Percentiles rank a stretch among this genome's conserved stretches.
phyloP scores from a whole-genome alignment of 2,888 invertebrate genomes.

The Podotricha telesiphe region DNA sequence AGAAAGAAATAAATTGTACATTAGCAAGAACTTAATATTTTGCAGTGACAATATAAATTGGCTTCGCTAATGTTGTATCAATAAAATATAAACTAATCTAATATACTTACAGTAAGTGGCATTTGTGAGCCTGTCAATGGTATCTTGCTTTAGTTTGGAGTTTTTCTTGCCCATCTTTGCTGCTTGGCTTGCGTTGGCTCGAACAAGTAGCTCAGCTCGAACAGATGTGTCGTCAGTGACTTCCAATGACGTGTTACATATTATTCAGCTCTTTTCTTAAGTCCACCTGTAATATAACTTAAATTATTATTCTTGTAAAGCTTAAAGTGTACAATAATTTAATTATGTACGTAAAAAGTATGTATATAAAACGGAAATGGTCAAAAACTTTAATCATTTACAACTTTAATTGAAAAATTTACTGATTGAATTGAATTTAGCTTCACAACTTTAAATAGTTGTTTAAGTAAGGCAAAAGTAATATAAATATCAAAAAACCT shows the following conservation, averaged over 20 bases:
- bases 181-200: constrained; percentile 48
- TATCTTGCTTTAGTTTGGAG: constrained; percentile 97
- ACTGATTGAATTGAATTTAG: no score
- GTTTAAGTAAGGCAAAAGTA: no score
- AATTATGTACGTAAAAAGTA: no score
- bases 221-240: constrained; percentile 49
- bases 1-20: neutral
- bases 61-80: neutral
- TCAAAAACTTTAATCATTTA: no score
- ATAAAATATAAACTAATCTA: constrained; percentile 3
- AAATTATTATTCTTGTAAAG: constrained; percentile 1
- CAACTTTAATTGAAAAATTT: no score
- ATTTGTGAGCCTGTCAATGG: constrained; percentile 94
- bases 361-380: no score
- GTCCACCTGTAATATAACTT: constrained; percentile 57
- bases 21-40: neutral
- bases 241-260: constrained; percentile 67
- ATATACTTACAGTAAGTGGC: constrained; percentile 95
- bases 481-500: no score
- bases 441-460: no score
- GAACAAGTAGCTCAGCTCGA: constrained; percentile 49
- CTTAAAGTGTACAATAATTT: neutral
- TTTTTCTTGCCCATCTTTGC: constrained; percentile 96
- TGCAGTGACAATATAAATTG: neutral
- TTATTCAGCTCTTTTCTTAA: constrained; percentile 57